Percentiles rank a stretch among this genome's conserved stretches.
Conservation (phyloP, 2,888 invertebrate species). For the Cephus runcator region DNA sequence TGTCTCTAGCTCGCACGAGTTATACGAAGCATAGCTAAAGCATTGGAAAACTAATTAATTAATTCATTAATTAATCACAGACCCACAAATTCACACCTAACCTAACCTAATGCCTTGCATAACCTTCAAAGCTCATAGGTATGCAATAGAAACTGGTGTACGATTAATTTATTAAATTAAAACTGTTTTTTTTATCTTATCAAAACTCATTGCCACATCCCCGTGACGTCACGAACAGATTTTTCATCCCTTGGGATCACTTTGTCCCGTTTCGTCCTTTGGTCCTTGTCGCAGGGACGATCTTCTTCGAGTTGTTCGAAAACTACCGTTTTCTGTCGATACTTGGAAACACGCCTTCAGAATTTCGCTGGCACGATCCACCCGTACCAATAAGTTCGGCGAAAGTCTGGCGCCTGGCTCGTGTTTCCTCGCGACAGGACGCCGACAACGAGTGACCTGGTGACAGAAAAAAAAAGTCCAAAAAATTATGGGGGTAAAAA, state of each 20-base stretch:
- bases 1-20: neutral
- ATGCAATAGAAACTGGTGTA: too few relatives aligned
- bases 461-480: neutral
- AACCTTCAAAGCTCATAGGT: neutral
- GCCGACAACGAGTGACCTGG: neutral
- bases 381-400: neutral
- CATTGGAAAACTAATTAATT: neutral
- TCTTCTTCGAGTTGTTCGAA: neutral
- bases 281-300: neutral
- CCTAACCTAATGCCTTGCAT: neutral
- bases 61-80: neutral
- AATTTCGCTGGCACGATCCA: neutral
- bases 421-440: neutral
- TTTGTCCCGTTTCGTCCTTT: neutral
- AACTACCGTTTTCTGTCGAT: constrained; percentile 22
- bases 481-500: neutral
- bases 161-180: too few relatives aligned
- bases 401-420: neutral
- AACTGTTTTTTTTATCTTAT: neutral
- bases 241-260: neutral
- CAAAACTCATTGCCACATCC: neutral
- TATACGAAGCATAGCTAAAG: neutral
- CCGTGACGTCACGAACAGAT: neutral
- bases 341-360: constrained; percentile 16
- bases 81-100: neutral